Base-by-base conservation (phyloP, 1,140 invertebrate species). In the Vanessa atalanta region DNA sequence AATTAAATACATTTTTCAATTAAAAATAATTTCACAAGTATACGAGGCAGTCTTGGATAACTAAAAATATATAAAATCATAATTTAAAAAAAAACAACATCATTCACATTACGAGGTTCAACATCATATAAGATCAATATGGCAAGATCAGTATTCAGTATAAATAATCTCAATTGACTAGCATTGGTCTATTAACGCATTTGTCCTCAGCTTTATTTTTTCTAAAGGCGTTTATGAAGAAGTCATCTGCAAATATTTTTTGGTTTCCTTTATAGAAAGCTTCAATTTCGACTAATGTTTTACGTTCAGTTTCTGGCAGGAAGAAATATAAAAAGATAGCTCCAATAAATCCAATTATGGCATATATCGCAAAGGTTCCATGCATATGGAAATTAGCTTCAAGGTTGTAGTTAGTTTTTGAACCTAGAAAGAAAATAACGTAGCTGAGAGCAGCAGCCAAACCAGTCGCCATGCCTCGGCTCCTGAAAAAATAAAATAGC, bases 231-330 rank as follows among this genome's bases (percentile, higher is more conserved):
- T 93, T 93, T 20, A 93, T 91, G 0, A 91, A 78, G 61, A 87
- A 87, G 73, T 93, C 91, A 47, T 93, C 77, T 0, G 91, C 91
- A 20, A 91, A 93, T 77, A 93, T 88, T 65, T 82, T 89, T 23
- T 73, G 80, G 66, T 85, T 81, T 13, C 91, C 84, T 76, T 91
- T 89, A 71, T 89, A 93, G 61, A 74, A 89, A 0, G 77, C 88
- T 82, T 95, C 95, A 61, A 97, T 97, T 88, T 97, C 96, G 75
- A 95, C 94, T 64, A 97, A 90, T 12, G 94, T 94, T 79, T 95
- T 96, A 12, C 95, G 95, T 87, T 96, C 96, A 0, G 97, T 98
- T 90, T 98, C 96, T 4, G 97, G 97, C 47, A 98, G 86, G 72
- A 95, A 94, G 51, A 95, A 93, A 72, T 94, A 95, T 20, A 96